Conservation (phyloP, 1,140 invertebrate genomes). For the Goniozus legneri region DNA sequence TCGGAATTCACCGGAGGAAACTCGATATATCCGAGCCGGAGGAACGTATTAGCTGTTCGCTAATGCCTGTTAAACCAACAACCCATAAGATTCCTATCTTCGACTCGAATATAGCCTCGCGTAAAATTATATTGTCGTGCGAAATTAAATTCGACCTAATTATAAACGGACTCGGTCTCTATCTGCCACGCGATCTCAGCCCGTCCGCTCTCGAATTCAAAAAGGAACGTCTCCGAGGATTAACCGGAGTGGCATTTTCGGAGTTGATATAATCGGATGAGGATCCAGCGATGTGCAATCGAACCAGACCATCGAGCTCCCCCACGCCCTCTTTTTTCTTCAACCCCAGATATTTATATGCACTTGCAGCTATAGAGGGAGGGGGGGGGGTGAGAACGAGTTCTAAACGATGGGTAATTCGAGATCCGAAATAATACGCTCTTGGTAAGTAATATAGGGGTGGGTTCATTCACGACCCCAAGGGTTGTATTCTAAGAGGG, state of each 20-base stretch:
- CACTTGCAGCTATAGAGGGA: constrained; percentile 35
- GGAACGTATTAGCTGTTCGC: no score
- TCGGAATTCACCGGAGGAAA: no score
- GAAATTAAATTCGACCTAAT: no score
- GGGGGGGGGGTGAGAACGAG: constrained; percentile 46
- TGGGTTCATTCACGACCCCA: constrained; percentile 41
- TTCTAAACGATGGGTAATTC: constrained; percentile 53
- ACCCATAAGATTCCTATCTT: no score
- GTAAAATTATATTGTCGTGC: no score
- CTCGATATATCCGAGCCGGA: no score
- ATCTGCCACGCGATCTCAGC: no score
- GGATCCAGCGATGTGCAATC: constrained; percentile 21
- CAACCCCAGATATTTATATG: constrained; percentile 40
- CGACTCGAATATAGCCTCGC: no score
- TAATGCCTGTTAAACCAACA: no score
- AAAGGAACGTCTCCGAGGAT: constrained; percentile 4
- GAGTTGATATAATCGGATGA: constrained; percentile 32
- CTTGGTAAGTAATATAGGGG: constrained; percentile 47
- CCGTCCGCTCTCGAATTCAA: no score
- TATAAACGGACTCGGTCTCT: no score
- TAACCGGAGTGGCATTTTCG: constrained; percentile 10
- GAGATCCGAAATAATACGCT: no score
- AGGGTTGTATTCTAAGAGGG: constrained; percentile 45
- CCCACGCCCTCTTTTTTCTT: constrained; percentile 2
- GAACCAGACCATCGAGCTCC: constrained; percentile 12